A percentile compares a stretch with the other conserved stretches of the same genome.
Evolutionary conservation across 2,797 vertebrate genomes (phyloP).

Genomic region (Podarcis siculus): DNA sequence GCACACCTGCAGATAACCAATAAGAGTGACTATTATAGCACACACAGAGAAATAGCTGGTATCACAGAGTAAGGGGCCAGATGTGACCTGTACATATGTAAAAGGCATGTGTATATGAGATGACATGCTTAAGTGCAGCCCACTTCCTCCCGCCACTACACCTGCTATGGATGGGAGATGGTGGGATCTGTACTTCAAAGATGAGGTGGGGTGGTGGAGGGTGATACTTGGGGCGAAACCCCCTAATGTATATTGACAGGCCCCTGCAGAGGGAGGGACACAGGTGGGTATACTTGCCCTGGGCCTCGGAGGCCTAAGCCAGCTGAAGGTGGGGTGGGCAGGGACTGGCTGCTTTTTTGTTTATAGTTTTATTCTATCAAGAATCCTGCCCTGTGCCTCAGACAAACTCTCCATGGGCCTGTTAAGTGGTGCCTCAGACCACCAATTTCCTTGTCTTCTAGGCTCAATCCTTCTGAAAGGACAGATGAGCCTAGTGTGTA

Average conservation of each 20-base stretch:
- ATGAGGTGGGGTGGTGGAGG: background rate
- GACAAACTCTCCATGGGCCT: too few relatives aligned
- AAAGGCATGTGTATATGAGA: background rate
- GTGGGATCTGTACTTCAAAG: background rate
- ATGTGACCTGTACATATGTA: background rate
- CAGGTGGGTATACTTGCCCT: too few relatives aligned
- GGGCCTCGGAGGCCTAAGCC: too few relatives aligned
- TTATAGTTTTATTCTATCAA: too few relatives aligned
- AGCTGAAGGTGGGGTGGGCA: too few relatives aligned
- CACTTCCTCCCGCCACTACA: background rate
- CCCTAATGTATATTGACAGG: background rate
- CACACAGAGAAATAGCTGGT: background rate
- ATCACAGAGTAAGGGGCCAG: too few relatives aligned
- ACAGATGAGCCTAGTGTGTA: background rate
- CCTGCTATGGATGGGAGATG: too few relatives aligned
- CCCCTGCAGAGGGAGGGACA: too few relatives aligned
- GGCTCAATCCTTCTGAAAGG: background rate
- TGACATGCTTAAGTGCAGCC: background rate
- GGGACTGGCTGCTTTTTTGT: too few relatives aligned
- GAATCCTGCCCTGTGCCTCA: too few relatives aligned
- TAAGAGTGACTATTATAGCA: background rate
- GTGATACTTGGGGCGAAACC: background rate
- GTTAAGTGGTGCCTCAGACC: background rate
- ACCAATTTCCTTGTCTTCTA: background rate
- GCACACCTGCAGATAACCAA: slow-evolving; percentile 13